Conservation (phyloP, 2,888 invertebrate genomes). For the Drosophila cognata region DNA sequence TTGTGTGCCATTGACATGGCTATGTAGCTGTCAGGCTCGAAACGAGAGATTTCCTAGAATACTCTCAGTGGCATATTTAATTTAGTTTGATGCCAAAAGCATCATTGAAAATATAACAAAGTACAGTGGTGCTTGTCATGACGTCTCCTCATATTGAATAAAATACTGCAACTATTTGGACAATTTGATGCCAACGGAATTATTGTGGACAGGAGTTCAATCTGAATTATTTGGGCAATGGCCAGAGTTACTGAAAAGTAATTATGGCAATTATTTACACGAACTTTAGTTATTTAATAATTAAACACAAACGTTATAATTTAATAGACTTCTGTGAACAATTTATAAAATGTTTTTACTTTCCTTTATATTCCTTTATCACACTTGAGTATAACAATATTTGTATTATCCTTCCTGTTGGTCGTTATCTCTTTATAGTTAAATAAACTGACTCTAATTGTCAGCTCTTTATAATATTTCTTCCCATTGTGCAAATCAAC, state of each 20-base stretch:
- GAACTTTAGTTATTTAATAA: background rate
- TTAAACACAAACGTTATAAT: background rate
- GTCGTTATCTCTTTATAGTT: background rate
- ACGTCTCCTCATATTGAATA: background rate
- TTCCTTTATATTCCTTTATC: background rate
- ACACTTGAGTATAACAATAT: background rate
- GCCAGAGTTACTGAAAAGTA: background rate
- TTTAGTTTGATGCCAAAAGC: conserved; percentile 29
- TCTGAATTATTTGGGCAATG: background rate
- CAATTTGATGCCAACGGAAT: background rate
- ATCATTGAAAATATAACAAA: conserved; percentile 10
- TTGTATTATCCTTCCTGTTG: conserved; percentile 1
- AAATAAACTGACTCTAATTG: conserved; percentile 43
- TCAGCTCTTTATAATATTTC: conserved; percentile 43
- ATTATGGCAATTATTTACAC: background rate
- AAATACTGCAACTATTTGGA: background rate
- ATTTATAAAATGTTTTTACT: background rate
- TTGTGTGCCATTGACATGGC: conserved; percentile 62
- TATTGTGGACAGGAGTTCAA: background rate
- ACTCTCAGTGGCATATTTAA: conserved; percentile 40
- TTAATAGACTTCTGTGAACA: background rate
- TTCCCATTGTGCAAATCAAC: conserved; percentile 44
- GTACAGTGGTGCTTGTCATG: conserved; percentile 12
- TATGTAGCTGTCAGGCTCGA: conserved; percentile 45
- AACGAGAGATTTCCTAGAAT: conserved; percentile 32